A percentile compares a stretch with the other conserved stretches of the same genome.
Evolutionary conservation across 2,797 vertebrate species (phyloP).

Genomic region (Siniperca obscura): DNA sequence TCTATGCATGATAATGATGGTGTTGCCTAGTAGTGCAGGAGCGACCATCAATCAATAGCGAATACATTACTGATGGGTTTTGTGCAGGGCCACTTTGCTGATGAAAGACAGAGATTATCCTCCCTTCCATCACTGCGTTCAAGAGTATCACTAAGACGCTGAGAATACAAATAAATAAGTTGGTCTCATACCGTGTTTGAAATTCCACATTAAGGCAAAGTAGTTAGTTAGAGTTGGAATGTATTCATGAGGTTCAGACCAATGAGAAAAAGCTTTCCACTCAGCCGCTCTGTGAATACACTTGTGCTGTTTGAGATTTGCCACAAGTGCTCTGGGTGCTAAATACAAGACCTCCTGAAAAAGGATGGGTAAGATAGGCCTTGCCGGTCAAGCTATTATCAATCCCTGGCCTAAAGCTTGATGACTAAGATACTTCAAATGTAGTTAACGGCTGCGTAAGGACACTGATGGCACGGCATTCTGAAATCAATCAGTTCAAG

Average conservation of each 20-base stretch:
- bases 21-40: constrained; percentile 84
- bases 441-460: constrained; percentile 81
- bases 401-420: constrained; percentile 85
- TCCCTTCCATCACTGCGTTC: constrained; percentile 75
- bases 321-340: constrained; percentile 84
- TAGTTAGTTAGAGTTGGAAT: constrained; percentile 84
- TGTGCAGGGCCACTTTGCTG: constrained; percentile 84
- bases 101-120: constrained; percentile 88
- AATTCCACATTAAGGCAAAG: constrained; percentile 87
- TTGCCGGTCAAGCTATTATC: constrained; percentile 88
- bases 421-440: constrained; percentile 88
- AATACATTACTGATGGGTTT: constrained; percentile 85
- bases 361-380: constrained; percentile 87
- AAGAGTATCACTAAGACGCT: constrained; percentile 81
- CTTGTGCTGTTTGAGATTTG: constrained; percentile 86
- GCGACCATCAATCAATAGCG: constrained; percentile 84
- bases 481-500: constrained; percentile 89
- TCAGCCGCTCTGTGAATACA: constrained; percentile 84
- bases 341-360: constrained; percentile 86
- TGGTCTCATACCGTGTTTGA: constrained; percentile 81
- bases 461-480: constrained; percentile 84
- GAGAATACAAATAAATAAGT: constrained; percentile 89
- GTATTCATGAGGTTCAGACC: constrained; percentile 85
- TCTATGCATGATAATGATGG: constrained; percentile 84
- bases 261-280: constrained; percentile 85